A percentile compares a stretch with the other conserved stretches of the same genome.
Conservation (phyloP, 2,797 vertebrate genomes). For the Fringilla coelebs region DNA sequence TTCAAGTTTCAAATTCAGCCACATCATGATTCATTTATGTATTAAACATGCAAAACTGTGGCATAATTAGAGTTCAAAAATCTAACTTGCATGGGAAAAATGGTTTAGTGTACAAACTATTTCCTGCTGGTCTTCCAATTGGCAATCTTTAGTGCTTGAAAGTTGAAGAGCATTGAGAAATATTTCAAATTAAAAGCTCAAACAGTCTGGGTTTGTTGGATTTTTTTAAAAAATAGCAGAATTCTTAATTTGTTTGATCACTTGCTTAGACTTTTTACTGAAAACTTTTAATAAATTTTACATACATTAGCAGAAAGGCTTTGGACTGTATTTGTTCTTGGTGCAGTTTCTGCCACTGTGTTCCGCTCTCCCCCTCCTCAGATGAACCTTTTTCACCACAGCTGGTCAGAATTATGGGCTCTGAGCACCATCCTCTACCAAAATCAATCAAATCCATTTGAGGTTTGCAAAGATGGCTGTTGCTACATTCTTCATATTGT, state of each 20-base stretch:
- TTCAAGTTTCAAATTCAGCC: neutral
- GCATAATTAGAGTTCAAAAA: neutral
- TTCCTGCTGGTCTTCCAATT: neutral
- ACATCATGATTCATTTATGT: neutral
- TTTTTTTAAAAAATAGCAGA: neutral
- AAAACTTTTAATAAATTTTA: neutral
- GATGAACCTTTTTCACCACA: neutral
- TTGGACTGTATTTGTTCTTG: neutral
- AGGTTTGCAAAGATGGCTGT: neutral
- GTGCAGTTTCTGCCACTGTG: neutral
- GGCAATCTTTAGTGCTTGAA: neutral
- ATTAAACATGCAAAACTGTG: neutral
- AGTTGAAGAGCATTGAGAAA: neutral
- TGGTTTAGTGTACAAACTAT: neutral
- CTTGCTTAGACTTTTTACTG: neutral
- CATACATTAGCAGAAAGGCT: neutral
- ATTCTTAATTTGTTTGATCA: neutral
- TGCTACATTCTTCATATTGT: rapidly evolving
- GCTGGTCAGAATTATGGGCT: neutral
- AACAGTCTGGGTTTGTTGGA: neutral
- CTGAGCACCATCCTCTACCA: neutral
- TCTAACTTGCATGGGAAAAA: neutral
- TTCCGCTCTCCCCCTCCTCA: neutral
- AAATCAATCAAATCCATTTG: neutral
- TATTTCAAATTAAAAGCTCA: neutral